Base-by-base conservation (phyloP, 1,140 invertebrate genomes). In the Drosophila triauraria region DNA sequence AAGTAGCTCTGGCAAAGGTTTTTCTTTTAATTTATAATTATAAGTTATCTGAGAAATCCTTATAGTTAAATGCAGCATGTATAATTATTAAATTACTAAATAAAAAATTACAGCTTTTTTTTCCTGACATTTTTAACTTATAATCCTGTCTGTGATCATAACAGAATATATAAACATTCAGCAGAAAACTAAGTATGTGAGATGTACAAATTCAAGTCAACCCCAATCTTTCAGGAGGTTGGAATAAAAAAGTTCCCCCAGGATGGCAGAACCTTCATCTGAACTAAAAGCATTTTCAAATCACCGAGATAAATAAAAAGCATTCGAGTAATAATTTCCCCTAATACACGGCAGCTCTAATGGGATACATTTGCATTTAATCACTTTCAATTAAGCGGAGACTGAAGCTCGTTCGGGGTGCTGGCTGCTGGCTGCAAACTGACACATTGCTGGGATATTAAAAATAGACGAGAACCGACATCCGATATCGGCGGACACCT, bases 401-500 rank as follows among this genome's bases (percentile, higher is more conserved):
- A 38, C 69, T 35, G 42, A 42, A 27, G 68, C 35, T 71, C 51
- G 64, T 54, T 69, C 25, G 15, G 20, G 7, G 27, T 20, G 20
- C 20, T 20, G 20, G 20, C 20, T 20, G 20, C 20, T 20, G 13
- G 38, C 60, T 48, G 59, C 71, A 44, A 75, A 65, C 72, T 75
- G 72, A 65, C 71, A 76, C 72, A 64, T 75, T 64, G 60, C 71
- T 75, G 70, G 72, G 56, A 76, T 78, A 78, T 78, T 78, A 78
- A 78, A 78, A 78, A 78, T 78, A 78, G 75, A 78, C 57, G 68
- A 72, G 70, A 47, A 74, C 67, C 70, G 70, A 74, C 70, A 72
- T 57, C 70, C 70, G 70, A 74, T 74, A 74, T 59, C 46, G 46
- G 54, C 53, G 68, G 69, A 72, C 70, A 72, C 70, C 70, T 51